Evolutionary conservation across 92 coral and sea anemone species (phyloP).

Genomic region (Parazoanthus swiftii): DNA sequence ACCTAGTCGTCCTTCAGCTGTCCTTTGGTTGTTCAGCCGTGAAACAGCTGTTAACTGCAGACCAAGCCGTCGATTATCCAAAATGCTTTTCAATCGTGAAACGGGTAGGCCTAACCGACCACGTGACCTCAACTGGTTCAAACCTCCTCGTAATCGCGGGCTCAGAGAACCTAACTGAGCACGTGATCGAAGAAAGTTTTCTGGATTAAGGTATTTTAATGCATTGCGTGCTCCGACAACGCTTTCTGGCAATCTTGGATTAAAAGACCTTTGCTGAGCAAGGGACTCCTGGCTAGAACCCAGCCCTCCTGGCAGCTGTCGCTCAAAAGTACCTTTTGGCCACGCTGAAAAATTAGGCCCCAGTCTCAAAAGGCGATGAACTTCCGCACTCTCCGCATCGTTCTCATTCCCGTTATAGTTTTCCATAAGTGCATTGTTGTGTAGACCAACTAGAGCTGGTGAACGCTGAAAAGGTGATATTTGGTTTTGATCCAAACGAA

Average conservation of each 20-base stretch:
- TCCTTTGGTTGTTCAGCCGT: constrained; percentile 5
- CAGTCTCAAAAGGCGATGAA: constrained; percentile 15
- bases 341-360: constrained; percentile 37
- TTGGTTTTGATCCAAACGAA: constrained; percentile 33
- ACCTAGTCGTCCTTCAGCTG: not conserved
- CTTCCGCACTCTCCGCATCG: constrained; percentile 20
- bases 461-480: not conserved
- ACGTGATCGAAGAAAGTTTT: constrained; percentile 9
- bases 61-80: constrained; percentile 24
- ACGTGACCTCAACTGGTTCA: constrained; percentile 25
- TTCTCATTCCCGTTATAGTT: not conserved
- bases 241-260: not conserved
- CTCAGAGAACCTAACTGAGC: not conserved
- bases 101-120: not conserved
- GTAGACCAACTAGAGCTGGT: constrained; percentile 4
- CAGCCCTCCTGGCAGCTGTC: constrained; percentile 9
- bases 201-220: not conserved
- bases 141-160: constrained; percentile 14
- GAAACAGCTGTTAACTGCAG: not conserved
- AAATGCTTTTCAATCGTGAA: constrained; percentile 2
- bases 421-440: not conserved
- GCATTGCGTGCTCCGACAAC: not conserved
- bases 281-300: constrained; percentile 8
- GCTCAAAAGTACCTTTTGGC: constrained; percentile 22
- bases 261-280: constrained; percentile 40